Evolutionary conservation across 1,140 invertebrate species (phyloP).

Genomic region (Eubasilissa regina): DNA sequence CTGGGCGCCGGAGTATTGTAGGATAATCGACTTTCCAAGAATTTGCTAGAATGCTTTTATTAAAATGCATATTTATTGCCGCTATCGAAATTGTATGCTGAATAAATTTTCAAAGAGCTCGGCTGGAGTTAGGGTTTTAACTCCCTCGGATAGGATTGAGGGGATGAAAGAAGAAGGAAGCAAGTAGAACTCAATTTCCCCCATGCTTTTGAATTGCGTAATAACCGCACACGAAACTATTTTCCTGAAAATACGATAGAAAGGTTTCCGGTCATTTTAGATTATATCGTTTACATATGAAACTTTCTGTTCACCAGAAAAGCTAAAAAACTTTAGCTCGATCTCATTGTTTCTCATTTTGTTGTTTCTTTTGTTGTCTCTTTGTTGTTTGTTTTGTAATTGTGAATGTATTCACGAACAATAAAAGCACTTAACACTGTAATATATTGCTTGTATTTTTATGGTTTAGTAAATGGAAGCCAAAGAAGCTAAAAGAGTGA

Average conservation of each 20-base stretch:
- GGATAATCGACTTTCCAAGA: not conserved
- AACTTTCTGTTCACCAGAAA: too few species aligned
- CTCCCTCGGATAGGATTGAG: not conserved
- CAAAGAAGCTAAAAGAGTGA: too few species aligned
- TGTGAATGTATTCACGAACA: too few species aligned
- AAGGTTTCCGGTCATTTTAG: slow-evolving; percentile 12
- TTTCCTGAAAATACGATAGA: not conserved
- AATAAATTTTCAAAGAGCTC: not conserved
- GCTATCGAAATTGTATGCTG: not conserved
- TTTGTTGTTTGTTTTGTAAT: too few species aligned
- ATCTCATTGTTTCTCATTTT: too few species aligned
- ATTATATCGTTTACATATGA: slow-evolving; percentile 27
- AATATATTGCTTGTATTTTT: too few species aligned
- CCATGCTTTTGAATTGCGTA: not conserved
- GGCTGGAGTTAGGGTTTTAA: not conserved
- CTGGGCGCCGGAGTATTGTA: too few species aligned
- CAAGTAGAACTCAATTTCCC: slow-evolving; percentile 27
- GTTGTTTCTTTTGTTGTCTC: too few species aligned
- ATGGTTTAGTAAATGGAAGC: too few species aligned
- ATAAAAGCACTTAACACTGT: too few species aligned
- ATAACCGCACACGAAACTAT: slow-evolving; percentile 5
- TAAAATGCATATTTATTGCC: slow-evolving; percentile 28
- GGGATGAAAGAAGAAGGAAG: not conserved
- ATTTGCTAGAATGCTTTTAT: not conserved
- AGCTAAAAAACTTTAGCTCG: too few species aligned